A percentile compares a stretch with the other conserved stretches of the same genome.
phyloP scores from a whole-genome alignment of 1,140 invertebrate species.

The Drosophila cardini region DNA sequence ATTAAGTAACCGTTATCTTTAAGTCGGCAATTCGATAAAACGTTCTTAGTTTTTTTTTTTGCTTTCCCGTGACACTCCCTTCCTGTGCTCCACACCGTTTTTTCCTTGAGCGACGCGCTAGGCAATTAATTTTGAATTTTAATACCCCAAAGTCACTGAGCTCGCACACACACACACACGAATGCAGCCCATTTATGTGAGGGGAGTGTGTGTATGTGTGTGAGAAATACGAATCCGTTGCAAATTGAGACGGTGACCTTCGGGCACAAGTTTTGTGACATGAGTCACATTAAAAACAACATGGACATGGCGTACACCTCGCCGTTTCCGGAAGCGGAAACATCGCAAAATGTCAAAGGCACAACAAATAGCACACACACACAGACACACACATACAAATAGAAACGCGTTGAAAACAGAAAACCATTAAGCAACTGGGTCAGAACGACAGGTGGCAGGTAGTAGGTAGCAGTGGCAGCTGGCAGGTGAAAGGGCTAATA shows the following conservation, averaged over 20 bases:
- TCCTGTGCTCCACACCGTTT: constrained; percentile 19
- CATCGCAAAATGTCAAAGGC: constrained; percentile 69
- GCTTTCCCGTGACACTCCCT: constrained; percentile 8
- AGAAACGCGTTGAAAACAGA: constrained; percentile 46
- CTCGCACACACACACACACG: constrained; percentile 25
- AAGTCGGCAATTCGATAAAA: too few relatives aligned
- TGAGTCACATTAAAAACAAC: constrained; percentile 37
- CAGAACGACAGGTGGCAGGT: constrained; percentile 46
- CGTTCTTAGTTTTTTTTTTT: background rate
- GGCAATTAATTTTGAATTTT: constrained; percentile 81
- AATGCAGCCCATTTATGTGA: constrained; percentile 39
- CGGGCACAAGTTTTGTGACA: constrained; percentile 44
- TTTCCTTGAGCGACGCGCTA: constrained; percentile 46
- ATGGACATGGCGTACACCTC: constrained; percentile 47
- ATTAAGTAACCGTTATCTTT: too few relatives aligned
- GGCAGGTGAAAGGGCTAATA: constrained; percentile 32
- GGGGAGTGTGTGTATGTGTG: background rate
- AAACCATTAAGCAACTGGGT: constrained; percentile 72
- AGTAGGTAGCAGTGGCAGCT: constrained; percentile 58
- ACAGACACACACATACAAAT: background rate
- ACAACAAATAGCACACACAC: constrained; percentile 47
- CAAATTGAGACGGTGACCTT: constrained; percentile 52
- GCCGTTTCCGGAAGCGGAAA: constrained; percentile 72
- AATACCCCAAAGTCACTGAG: constrained; percentile 73
- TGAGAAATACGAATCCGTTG: constrained; percentile 33